Conservation (phyloP, 2,888 invertebrate species). For the Pseudanteris insignis region DNA sequence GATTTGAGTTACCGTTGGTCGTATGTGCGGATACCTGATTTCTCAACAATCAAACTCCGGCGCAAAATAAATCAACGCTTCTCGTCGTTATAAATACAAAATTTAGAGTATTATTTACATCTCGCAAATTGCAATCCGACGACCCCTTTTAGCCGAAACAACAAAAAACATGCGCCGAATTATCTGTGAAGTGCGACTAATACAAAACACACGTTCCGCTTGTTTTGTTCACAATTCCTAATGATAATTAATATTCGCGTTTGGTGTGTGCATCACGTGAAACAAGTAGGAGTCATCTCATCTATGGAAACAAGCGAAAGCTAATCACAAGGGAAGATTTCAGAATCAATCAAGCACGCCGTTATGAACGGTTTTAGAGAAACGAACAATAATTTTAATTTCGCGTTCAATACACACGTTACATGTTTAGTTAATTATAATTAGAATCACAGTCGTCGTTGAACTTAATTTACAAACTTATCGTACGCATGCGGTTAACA, state of each 20-base stretch:
- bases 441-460: constrained; percentile 42
- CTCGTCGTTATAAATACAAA: constrained; percentile 19
- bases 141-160: constrained; percentile 13
- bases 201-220: constrained; percentile 16
- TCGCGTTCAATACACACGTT: constrained; percentile 34
- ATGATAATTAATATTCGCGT: constrained; percentile 12
- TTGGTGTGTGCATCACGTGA: too few relatives aligned
- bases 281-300: not conserved
- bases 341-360: constrained; percentile 28
- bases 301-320: constrained; percentile 20
- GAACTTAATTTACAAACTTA: constrained; percentile 41
- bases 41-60: not conserved
- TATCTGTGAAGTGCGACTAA: too few relatives aligned
- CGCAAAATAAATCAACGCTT: constrained; percentile 9
- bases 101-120: constrained; percentile 34
- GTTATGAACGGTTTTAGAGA: too few relatives aligned
- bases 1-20: not conserved
- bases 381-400: constrained; percentile 35
- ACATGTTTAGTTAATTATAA: constrained; percentile 41
- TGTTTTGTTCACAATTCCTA: constrained; percentile 25
- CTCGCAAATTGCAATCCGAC: constrained; percentile 12
- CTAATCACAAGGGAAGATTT: constrained; percentile 34
- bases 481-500: constrained; percentile 37
- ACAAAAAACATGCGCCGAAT: constrained; percentile 8
- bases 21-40: not conserved